These are phyloP conservation scores for Bombus confusus DNA, from an alignment of 1,140 invertebrate genomes.

Conservation along the genomic window DNA sequence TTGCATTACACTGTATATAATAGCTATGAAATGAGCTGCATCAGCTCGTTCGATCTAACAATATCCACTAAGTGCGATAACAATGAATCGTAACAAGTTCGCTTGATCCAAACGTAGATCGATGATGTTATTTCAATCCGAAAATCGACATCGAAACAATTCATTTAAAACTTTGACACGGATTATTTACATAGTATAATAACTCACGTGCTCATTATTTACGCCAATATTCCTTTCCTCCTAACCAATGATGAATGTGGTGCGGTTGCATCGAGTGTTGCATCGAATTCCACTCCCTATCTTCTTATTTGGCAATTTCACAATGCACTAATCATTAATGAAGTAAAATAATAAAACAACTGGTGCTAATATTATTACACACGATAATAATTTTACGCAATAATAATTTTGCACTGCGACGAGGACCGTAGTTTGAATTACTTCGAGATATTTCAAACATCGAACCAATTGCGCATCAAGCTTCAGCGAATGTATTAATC, in stretches of 20 bases:
- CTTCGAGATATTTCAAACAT: neutral
- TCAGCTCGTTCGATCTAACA: conserved; percentile 21
- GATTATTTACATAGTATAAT: conserved; percentile 22
- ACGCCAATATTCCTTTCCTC: neutral
- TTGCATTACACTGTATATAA: conserved; percentile 6
- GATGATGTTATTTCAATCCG: neutral
- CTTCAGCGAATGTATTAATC: neutral
- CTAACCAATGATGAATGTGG: conserved; percentile 12
- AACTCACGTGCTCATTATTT: neutral
- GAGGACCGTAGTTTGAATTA: no score
- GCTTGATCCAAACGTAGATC: neutral
- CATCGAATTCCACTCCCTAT: neutral
- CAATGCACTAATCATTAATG: neutral
- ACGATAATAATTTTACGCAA: no score
- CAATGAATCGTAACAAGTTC: conserved; percentile 54
- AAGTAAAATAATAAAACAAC: neutral
- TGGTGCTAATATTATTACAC: neutral
- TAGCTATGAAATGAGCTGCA: neutral
- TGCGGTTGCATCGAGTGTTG: neutral
- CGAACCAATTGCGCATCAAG: neutral
- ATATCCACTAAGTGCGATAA: conserved; percentile 29
- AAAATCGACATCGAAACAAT: neutral
- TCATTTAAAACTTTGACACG: neutral
- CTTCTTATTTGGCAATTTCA: neutral
- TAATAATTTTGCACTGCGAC: neutral